These are phyloP conservation scores for Sebastes flavidus DNA, from an alignment of 2,797 vertebrate genomes.

Conservation along the genomic window DNA sequence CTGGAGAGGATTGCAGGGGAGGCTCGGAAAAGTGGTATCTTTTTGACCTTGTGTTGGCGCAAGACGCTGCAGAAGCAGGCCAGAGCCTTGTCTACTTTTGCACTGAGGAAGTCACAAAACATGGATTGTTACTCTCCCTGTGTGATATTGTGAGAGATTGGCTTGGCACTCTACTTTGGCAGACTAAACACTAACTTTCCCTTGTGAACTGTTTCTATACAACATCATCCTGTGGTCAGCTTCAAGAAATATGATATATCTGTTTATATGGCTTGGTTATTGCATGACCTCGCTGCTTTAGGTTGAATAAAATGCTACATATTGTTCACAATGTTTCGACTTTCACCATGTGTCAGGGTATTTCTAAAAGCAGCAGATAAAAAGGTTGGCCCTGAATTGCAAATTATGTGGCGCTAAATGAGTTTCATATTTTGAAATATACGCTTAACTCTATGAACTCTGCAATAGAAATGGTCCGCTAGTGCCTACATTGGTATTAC, in stretches of 20 bases:
- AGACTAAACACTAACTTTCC: constrained; percentile 44
- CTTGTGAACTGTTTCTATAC: constrained; percentile 15
- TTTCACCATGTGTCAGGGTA: background rate
- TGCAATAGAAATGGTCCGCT: no score
- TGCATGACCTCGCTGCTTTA: constrained; percentile 7
- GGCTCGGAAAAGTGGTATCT: constrained; percentile 32
- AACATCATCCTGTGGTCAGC: constrained; percentile 25
- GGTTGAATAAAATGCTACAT: background rate
- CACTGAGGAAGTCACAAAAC: constrained; percentile 59
- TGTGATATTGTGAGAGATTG: constrained; percentile 21
- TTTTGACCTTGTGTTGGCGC: constrained; percentile 41
- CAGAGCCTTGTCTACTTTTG: constrained; percentile 52
- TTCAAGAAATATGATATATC: constrained; percentile 4
- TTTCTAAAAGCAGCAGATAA: constrained; percentile 6
- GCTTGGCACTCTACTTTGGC: constrained; percentile 19
- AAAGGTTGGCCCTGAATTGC: constrained; percentile 4
- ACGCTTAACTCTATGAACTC: no score
- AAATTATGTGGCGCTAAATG: background rate
- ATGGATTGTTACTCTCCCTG: constrained; percentile 32
- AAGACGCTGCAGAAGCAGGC: constrained; percentile 33
- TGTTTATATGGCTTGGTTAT: constrained; percentile 4
- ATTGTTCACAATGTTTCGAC: constrained; percentile 5
- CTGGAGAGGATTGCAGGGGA: background rate
- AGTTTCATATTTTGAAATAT: background rate
- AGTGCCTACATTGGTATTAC: no score